Base-by-base conservation (phyloP, 2,888 invertebrate species). In the Idaea biselata region DNA sequence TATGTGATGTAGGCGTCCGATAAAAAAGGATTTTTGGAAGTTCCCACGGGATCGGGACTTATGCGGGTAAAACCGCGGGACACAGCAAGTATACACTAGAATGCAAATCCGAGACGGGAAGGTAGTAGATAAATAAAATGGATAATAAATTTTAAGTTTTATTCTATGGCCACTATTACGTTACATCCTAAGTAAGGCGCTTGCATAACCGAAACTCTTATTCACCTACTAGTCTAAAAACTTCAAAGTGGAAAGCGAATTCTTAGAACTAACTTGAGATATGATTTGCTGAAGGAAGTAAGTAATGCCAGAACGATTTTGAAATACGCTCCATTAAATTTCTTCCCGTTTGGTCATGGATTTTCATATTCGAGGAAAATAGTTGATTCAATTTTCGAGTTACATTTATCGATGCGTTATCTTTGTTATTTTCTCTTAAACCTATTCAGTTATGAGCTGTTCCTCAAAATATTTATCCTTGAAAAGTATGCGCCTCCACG, bases 151-250 rank as follows among this genome's bases (percentile, higher is more conserved):
- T 32, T 32, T 32, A 8, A 32, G 32, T 32, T 32, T 32, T 32
- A 32, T 32, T 44, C 44, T 14, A 44, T 8, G 11, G 6, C 6
- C 2, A 44, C 11, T 44, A 44, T 44, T 44, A 44, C 44, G 44
- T 44, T 44, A 44, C 11, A 44, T 44, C 44, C 44, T 44, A 14
- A 44, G 44, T 44, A 14, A 44, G 44, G 11, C 44, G 44, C 25
- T 44, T 44, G 16, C 58, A 58, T n/a, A 32, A 32, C 58, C 58
- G 58, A 16, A 58, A 32, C 58, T 6, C 44, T 32, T 58, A 31
- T 58, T 58, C 58, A 32, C 31, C 31, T 58, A n/a, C 32, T 32
- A 16, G 32, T 31, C 31, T 16, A 58, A 32, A 58, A 16, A 16
- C 31, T 31, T 58, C 57, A 16, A 16, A 57, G 57, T 18, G 16